phyloP scores from a whole-genome alignment of 2,888 invertebrate species.

The Tholera decimalis region DNA sequence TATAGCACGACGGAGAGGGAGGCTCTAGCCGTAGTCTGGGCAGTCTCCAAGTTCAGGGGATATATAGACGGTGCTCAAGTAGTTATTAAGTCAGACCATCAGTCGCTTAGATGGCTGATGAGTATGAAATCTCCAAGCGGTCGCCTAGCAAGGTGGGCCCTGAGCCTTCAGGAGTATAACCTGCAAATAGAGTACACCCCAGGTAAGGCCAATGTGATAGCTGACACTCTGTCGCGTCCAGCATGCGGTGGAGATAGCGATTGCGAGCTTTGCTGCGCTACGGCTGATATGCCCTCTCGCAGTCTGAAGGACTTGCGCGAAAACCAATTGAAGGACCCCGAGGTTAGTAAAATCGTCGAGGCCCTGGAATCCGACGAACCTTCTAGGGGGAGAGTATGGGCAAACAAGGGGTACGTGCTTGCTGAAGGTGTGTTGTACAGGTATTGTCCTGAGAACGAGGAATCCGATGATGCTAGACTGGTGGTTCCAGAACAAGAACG shows the following conservation, averaged over 20 bases:
- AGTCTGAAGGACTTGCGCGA: neutral
- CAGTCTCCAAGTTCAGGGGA: too few species aligned
- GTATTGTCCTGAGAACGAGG: too few species aligned
- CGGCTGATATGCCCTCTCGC: neutral
- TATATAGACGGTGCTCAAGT: too few species aligned
- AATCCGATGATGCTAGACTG: too few species aligned
- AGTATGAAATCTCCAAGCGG: neutral
- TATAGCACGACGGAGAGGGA: too few species aligned
- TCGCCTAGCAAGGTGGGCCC: neutral
- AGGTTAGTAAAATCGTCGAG: neutral
- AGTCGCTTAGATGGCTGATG: too few species aligned
- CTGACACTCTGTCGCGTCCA: neutral
- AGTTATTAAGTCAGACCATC: too few species aligned
- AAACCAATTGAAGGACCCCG: neutral
- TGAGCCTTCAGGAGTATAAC: constrained; percentile 2
- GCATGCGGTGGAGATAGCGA: neutral
- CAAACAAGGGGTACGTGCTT: neutral
- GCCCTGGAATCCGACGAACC: neutral
- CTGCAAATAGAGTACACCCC: neutral
- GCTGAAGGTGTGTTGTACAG: too few species aligned
- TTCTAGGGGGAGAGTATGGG: neutral
- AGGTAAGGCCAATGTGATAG: neutral
- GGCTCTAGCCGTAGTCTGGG: too few species aligned
- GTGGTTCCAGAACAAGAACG: too few species aligned
- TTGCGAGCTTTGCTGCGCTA: neutral